Conservation (phyloP, 2,113 vertebrate genomes). For the Sinocyclocheilus anophthalmus region DNA sequence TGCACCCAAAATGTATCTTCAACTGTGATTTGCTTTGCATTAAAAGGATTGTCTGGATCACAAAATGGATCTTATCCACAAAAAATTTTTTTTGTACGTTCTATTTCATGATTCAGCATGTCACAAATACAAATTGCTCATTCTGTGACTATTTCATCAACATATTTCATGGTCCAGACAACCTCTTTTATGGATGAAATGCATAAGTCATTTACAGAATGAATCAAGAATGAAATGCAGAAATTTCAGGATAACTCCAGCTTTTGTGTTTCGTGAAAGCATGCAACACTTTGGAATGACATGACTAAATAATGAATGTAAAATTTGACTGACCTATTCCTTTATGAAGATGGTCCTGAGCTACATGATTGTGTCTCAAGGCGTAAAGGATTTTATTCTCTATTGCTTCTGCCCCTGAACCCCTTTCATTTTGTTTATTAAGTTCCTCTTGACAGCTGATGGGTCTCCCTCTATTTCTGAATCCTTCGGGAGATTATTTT, state of each 20-base stretch:
- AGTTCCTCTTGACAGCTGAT: conserved; percentile 49
- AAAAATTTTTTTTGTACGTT: not conserved
- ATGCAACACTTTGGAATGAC: not conserved
- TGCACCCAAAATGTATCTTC: not conserved
- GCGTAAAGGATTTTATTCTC: conserved; percentile 29
- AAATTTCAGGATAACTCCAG: not conserved
- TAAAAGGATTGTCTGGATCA: not conserved
- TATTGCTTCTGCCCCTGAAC: conserved; percentile 8
- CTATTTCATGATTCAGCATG: no score
- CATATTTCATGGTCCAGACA: not conserved
- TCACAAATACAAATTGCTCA: not conserved
- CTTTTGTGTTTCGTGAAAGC: not conserved
- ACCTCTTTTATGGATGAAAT: not conserved
- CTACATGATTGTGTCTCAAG: conserved; percentile 3
- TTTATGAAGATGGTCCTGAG: conserved; percentile 12
- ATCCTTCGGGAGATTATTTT: conserved; percentile 29
- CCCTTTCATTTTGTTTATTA: conserved; percentile 56
- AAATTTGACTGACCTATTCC: not conserved
- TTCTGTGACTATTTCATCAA: not conserved
- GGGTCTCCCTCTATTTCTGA: conserved; percentile 33
- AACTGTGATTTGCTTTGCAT: not conserved
- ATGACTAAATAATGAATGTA: not conserved
- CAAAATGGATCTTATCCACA: not conserved
- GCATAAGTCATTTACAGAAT: not conserved
- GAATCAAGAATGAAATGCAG: not conserved